phyloP scores from a whole-genome alignment of 2,888 invertebrate genomes.

The Glaucopsyche alexis region DNA sequence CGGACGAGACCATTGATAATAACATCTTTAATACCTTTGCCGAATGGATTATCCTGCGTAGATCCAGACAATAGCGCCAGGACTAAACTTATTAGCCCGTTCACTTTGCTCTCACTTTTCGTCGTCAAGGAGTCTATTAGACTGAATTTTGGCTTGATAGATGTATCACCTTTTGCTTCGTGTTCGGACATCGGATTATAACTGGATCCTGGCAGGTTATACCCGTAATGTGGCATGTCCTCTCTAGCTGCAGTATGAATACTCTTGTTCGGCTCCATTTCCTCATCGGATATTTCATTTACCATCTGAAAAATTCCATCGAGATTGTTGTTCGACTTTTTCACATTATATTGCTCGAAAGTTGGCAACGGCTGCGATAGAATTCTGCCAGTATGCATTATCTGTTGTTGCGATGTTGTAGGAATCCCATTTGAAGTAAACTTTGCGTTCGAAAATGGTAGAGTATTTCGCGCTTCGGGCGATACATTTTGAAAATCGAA shows the following conservation, averaged over 20 bases:
- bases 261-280: background rate
- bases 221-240: slow-evolving; percentile 18
- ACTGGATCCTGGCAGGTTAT: background rate
- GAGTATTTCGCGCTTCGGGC: slow-evolving; percentile 35
- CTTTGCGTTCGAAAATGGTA: slow-evolving; percentile 37
- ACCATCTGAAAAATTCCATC: slow-evolving; percentile 49
- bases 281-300: slow-evolving; percentile 42
- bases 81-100: slow-evolving; percentile 58
- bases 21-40: slow-evolving; percentile 61
- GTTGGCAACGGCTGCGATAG: slow-evolving; percentile 36
- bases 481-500: slow-evolving; percentile 49
- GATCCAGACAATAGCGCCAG: slow-evolving; percentile 58
- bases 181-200: background rate
- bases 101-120: slow-evolving; percentile 58
- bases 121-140: slow-evolving; percentile 55
- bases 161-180: slow-evolving; percentile 1
- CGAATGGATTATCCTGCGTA: slow-evolving; percentile 49
- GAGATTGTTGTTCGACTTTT: slow-evolving; percentile 43
- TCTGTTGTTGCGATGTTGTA: slow-evolving; percentile 36
- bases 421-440: slow-evolving; percentile 35
- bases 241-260: background rate
- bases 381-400: slow-evolving; percentile 37
- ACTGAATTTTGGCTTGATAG: slow-evolving; percentile 41
- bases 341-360: slow-evolving; percentile 38
- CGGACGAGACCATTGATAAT: slow-evolving; percentile 64